A percentile compares a stretch with the other conserved stretches of the same genome.
These are phyloP conservation scores for Resseliella maxima DNA, from an alignment of 2,888 invertebrate genomes.

Conservation along the genomic window DNA sequence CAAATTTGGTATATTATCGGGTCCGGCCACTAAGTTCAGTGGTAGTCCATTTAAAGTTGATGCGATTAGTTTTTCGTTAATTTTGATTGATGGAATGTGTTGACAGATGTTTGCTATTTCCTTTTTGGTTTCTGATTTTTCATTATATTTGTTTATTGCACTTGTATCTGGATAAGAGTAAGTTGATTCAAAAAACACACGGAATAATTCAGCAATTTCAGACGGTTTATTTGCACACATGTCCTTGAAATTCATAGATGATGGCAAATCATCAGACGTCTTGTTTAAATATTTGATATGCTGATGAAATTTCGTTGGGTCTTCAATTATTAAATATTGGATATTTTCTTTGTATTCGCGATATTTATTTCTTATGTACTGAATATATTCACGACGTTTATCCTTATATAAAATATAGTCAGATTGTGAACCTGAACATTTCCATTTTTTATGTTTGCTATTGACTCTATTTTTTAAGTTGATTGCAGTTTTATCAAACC, in stretches of 20 bases:
- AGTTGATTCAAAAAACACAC: background rate
- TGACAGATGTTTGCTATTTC: background rate
- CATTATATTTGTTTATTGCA: background rate
- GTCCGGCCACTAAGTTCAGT: background rate
- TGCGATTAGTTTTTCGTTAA: background rate
- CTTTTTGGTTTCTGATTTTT: background rate
- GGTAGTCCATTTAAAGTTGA: background rate
- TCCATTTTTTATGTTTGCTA: background rate
- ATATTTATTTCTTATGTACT: background rate
- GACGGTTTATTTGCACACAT: background rate
- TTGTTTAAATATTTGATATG: background rate
- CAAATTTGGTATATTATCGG: background rate
- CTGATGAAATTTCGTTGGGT: background rate
- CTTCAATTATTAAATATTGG: background rate
- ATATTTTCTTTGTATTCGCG: background rate
- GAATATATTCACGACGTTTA: background rate
- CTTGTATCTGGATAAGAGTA: background rate
- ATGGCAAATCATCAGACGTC: background rate
- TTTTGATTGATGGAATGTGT: background rate
- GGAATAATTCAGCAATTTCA: background rate
- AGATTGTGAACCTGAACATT: background rate
- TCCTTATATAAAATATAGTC: background rate
- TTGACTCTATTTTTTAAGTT: background rate
- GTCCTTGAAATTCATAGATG: background rate
- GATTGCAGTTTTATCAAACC: background rate